Evolutionary conservation across 2,113 vertebrate genomes (phyloP), one percentile per base, ranked within the genome.

Genomic region (Dicentrarchus labrax): DNA sequence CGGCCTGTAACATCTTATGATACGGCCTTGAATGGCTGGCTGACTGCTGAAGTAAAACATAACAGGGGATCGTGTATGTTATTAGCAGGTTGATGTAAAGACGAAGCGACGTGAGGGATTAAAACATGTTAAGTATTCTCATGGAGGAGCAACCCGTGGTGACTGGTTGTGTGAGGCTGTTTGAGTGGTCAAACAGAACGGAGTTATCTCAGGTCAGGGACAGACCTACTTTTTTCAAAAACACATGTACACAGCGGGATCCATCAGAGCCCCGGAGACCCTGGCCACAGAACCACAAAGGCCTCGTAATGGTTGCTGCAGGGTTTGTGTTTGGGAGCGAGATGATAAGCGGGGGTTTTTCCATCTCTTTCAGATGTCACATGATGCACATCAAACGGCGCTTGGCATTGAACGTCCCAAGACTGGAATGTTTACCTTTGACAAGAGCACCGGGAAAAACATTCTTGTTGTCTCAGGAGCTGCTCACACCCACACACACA

Each of bases 401-500:
- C 80, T 86, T 89, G 90, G 86, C 89, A 88, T 80, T 91, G 88
- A 93, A 84, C 85, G 71, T 88, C 88, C 91, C 88, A 75, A 60
- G 74, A 71, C 88, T 91, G 92, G 92, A 94, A 94, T 92, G 91
- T 93, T 93, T 93, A 90, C 88, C 69, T 91, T 92, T 71, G 82
- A 89, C 85, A 68, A 82, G 88, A 89, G 83, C 76, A 64, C 53
- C 0, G 57, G 76, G 82, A 72, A 84, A 91, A 89, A 93, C 69
- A 78, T 81, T 59, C 66, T 36, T 89, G 88, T 87, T 90, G 81
- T 88, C 69, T 82, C 76, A 80, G 79, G 50, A 84, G 66, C 43
- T 13, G 22, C 73, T 76, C 83, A 68, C 69, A 48, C 76, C 45
- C 85, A 80, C 78, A 15, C 73, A 54, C 24, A 36, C 48, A 41